These are phyloP conservation scores for Crypturellus tataupa DNA, from an alignment of 2,797 vertebrate genomes.

Conservation along the genomic window DNA sequence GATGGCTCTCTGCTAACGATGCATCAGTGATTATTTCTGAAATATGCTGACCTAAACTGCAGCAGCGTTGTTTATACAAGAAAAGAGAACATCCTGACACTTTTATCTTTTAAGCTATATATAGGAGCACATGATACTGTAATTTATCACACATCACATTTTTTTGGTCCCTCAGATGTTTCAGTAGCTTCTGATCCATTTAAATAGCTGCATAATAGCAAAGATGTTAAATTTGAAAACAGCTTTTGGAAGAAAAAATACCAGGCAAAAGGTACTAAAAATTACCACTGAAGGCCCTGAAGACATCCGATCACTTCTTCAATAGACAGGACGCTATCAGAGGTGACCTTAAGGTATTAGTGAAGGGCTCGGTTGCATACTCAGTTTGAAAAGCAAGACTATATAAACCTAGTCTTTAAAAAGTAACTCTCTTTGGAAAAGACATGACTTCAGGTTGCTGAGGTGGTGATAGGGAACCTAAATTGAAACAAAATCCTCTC, in stretches of 20 bases:
- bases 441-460: background rate
- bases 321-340: accelerated
- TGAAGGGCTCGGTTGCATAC: background rate
- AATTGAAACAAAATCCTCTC: background rate
- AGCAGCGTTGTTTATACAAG: background rate
- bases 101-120: background rate
- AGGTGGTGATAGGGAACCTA: background rate
- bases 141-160: background rate
- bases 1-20: background rate
- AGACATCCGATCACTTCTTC: background rate
- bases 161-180: background rate
- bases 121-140: background rate
- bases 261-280: background rate
- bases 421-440: background rate
- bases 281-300: background rate
- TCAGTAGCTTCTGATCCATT: background rate
- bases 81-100: background rate
- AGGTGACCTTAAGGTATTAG: background rate
- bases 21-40: background rate
- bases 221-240: background rate
- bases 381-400: background rate
- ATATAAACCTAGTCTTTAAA: background rate
- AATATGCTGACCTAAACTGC: background rate
- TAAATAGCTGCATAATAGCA: background rate
- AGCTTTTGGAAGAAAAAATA: background rate